phyloP scores from a whole-genome alignment of 2,797 vertebrate genomes.

The Cetoscarus ocellatus region DNA sequence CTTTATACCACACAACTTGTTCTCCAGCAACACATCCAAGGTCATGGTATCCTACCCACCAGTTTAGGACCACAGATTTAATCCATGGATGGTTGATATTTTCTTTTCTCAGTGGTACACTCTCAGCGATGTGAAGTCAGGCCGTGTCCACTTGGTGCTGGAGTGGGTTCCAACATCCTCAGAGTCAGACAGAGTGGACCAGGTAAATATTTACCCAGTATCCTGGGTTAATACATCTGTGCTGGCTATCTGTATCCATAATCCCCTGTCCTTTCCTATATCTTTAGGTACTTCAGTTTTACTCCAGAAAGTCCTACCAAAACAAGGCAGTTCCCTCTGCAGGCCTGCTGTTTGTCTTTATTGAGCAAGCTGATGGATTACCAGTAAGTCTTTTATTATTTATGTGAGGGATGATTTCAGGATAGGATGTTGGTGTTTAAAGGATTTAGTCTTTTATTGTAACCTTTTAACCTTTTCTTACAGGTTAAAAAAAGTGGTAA shows the following conservation, averaged over 20 bases:
- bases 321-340: conserved; percentile 87
- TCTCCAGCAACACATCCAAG: no score
- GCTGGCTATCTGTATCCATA: not conserved
- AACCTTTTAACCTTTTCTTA: conserved; percentile 10
- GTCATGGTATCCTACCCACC: no score
- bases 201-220: conserved; percentile 76
- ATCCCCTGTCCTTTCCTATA: conserved; percentile 4
- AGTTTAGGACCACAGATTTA: no score
- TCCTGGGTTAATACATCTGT: not conserved
- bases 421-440: not conserved
- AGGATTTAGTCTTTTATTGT: not conserved
- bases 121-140: conserved; percentile 90
- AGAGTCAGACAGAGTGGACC: conserved; percentile 84
- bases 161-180: conserved; percentile 87
- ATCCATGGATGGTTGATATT: no score
- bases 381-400: conserved; percentile 83
- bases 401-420: not conserved
- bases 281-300: conserved; percentile 87
- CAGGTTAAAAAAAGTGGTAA: conserved; percentile 92
- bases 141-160: conserved; percentile 89
- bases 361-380: conserved; percentile 88
- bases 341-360: conserved; percentile 88
- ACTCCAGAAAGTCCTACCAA: conserved; percentile 86
- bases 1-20: no score
- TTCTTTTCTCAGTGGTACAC: conserved; percentile 87